phyloP scores from a whole-genome alignment of 2,113 vertebrate genomes.

The Xiphias gladius region DNA sequence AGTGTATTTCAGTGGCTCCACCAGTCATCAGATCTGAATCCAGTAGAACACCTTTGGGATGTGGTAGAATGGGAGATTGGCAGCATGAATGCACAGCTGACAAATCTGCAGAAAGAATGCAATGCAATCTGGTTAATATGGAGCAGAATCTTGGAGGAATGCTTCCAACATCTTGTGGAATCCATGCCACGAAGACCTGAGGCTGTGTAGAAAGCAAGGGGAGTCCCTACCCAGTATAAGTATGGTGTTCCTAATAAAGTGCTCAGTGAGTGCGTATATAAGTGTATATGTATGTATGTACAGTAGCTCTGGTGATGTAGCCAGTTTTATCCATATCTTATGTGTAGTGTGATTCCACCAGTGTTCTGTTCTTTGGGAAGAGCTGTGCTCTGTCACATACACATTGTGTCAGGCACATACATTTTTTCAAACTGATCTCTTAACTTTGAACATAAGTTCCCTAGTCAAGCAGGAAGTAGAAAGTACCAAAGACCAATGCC shows the following conservation, averaged over 20 bases:
- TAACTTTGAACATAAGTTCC: background rate
- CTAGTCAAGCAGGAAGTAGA: background rate
- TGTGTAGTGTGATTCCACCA: background rate
- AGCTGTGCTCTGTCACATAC: background rate
- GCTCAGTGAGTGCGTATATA: background rate
- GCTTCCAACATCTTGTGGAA: background rate
- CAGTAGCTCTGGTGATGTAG: background rate
- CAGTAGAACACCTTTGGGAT: background rate
- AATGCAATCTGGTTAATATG: background rate
- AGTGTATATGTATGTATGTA: background rate
- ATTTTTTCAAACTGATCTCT: background rate
- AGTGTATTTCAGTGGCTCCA: background rate
- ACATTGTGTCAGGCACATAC: background rate
- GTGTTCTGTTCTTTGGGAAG: background rate
- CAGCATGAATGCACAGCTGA: background rate
- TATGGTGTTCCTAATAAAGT: background rate
- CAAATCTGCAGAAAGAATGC: background rate
- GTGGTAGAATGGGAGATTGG: background rate
- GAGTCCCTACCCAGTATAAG: background rate
- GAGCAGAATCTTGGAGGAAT: background rate
- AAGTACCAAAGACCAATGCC: background rate
- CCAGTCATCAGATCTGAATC: background rate
- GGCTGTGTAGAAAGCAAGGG: too few species aligned
- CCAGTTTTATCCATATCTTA: background rate
- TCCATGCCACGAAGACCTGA: background rate